Percentiles rank a stretch among this genome's conserved stretches.
These are phyloP conservation scores for Yponomeuta cagnagella DNA, from an alignment of 2,888 invertebrate genomes.

Conservation along the genomic window DNA sequence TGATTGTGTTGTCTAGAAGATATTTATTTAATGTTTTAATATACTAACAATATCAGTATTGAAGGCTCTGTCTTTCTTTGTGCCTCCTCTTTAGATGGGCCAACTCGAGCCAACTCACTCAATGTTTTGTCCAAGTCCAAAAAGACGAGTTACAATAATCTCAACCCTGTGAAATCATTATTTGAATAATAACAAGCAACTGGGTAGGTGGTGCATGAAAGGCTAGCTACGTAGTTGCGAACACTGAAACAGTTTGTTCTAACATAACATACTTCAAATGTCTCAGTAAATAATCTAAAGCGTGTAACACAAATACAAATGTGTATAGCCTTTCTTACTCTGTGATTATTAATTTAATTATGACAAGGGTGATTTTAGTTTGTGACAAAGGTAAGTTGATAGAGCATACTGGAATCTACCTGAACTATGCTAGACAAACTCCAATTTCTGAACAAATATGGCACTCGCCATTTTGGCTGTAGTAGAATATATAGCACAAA, in stretches of 20 bases:
- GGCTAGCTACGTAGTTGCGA: too few relatives aligned
- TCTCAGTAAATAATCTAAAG: background rate
- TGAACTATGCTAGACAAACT: background rate
- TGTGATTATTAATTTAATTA: background rate
- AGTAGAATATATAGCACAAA: background rate
- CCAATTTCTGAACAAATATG: background rate
- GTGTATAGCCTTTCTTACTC: background rate
- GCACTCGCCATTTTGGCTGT: background rate
- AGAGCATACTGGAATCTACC: background rate
- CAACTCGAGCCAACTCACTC: too few relatives aligned
- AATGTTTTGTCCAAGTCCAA: too few relatives aligned
- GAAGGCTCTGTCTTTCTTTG: too few relatives aligned
- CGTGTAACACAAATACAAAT: background rate
- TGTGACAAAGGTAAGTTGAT: background rate
- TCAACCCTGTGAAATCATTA: too few relatives aligned
- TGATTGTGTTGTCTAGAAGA: too few relatives aligned
- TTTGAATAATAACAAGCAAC: too few relatives aligned
- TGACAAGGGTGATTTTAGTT: background rate
- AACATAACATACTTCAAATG: background rate
- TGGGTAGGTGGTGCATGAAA: too few relatives aligned
- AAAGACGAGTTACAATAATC: too few relatives aligned
- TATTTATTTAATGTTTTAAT: too few relatives aligned
- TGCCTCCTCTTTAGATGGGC: too few relatives aligned
- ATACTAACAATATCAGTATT: too few relatives aligned
- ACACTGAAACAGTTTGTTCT: background rate